Evolutionary conservation across 2,113 vertebrate species (phyloP).

Genomic region (Callospermophilus lateralis): DNA sequence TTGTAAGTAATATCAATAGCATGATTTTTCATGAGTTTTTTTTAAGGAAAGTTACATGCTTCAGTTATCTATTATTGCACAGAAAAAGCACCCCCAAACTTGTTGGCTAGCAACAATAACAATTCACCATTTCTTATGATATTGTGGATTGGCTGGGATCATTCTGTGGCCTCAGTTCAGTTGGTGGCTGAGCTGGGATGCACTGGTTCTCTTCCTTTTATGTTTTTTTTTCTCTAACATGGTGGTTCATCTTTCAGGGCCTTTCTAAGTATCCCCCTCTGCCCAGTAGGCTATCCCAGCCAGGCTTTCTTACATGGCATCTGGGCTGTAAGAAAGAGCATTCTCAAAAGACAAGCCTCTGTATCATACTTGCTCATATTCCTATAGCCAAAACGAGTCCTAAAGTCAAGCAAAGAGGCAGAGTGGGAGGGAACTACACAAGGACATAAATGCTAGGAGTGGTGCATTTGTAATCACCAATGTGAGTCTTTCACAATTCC

Average conservation of each 20-base stretch:
- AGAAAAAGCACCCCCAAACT: not conserved
- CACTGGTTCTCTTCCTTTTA: not conserved
- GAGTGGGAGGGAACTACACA: not conserved
- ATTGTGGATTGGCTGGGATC: not conserved
- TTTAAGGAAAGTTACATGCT: slow-evolving; percentile 18
- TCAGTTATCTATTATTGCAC: slow-evolving; percentile 29
- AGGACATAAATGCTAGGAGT: not conserved
- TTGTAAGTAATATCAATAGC: slow-evolving; percentile 24
- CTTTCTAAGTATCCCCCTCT: not conserved
- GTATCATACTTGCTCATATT: not conserved
- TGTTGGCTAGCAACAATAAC: not conserved
- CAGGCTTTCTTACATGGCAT: not conserved
- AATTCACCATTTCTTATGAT: slow-evolving; percentile 47
- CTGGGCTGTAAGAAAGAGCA: not conserved
- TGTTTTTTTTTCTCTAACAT: slow-evolving; percentile 45
- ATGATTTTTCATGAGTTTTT: not conserved
- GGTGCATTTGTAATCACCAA: not conserved
- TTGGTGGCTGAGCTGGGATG: not conserved
- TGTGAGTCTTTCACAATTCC: not conserved
- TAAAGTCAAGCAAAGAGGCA: slow-evolving; percentile 12
- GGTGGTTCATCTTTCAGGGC: not conserved
- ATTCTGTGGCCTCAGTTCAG: slow-evolving; percentile 14
- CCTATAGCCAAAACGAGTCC: not conserved
- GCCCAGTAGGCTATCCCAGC: not conserved
- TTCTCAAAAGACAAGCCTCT: not conserved